phyloP scores from a whole-genome alignment of 2,113 vertebrate genomes.

The Athene noctua region DNA sequence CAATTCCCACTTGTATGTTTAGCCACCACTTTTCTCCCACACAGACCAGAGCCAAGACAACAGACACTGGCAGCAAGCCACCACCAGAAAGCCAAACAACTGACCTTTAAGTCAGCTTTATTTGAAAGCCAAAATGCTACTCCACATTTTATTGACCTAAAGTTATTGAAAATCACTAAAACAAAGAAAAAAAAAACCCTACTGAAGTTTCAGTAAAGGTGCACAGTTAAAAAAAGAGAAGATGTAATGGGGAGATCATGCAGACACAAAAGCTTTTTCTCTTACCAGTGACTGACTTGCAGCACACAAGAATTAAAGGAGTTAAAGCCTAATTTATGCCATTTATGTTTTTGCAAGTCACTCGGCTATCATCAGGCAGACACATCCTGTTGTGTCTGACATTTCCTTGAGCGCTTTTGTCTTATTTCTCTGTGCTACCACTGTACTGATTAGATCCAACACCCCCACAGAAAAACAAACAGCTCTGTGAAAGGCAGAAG shows the following conservation, averaged over 20 bases:
- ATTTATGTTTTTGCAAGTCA: slow-evolving; percentile 21
- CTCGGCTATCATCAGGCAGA: slow-evolving; percentile 1
- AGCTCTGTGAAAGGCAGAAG: not conserved
- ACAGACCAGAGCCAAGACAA: not conserved
- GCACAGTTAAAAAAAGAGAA: not conserved
- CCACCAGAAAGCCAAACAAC: not conserved
- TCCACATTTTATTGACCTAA: not conserved
- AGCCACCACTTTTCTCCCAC: not conserved
- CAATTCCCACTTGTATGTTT: not conserved
- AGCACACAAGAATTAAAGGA: not conserved
- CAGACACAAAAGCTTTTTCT: not conserved
- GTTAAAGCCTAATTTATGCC: slow-evolving; percentile 26
- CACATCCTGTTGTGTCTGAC: slow-evolving; percentile 19
- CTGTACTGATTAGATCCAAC: not conserved
- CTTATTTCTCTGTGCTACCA: not conserved
- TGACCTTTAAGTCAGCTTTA: not conserved
- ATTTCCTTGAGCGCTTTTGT: slow-evolving; percentile 8
- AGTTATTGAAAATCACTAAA: not conserved
- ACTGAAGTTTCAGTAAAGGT: not conserved
- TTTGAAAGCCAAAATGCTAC: not conserved
- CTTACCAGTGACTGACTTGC: not conserved
- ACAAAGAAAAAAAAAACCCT: not conserved
- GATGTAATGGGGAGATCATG: accelerated
- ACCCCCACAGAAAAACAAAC: not conserved
- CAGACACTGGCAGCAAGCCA: not conserved